These are phyloP conservation scores for Drosophila aff. DNA, from an alignment of 1,140 invertebrate genomes.

Conservation along the genomic window DNA sequence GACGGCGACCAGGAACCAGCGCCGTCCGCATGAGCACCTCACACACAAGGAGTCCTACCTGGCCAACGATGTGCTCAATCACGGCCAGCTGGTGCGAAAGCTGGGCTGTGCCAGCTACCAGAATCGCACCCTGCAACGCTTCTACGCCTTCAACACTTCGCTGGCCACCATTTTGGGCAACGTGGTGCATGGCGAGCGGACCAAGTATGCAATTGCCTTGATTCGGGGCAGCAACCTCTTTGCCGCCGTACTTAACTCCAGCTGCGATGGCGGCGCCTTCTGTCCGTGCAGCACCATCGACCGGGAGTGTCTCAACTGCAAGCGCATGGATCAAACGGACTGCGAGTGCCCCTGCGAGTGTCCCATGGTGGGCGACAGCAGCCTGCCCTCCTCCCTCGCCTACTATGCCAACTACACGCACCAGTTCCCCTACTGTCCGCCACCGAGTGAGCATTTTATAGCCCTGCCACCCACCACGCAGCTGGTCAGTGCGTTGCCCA, in stretches of 20 bases:
- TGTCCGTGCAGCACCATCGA: constrained; percentile 97
- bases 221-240: constrained; percentile 95
- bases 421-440: constrained; percentile 76
- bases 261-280: constrained; percentile 91
- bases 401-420: constrained; percentile 74
- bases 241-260: constrained; percentile 93
- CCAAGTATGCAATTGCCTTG: constrained; percentile 93
- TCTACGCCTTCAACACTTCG: constrained; percentile 94
- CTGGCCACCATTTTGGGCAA: constrained; percentile 91
- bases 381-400: constrained; percentile 32
- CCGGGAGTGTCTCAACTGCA: constrained; percentile 95
- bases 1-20: constrained; percentile 69
- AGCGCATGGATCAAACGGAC: constrained; percentile 96
- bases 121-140: constrained; percentile 91
- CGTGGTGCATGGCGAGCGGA: constrained; percentile 94
- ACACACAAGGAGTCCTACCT: constrained; percentile 94
- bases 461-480: constrained; percentile 64
- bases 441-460: constrained; percentile 77
- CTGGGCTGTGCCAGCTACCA: constrained; percentile 92
- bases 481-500: constrained; percentile 51
- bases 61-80: constrained; percentile 95
- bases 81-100: constrained; percentile 93
- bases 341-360: constrained; percentile 98
- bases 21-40: constrained; percentile 91
- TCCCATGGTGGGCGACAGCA: constrained; percentile 87